Evolutionary conservation across 1,140 invertebrate genomes (phyloP), one percentile per base, ranked within the genome.

Genomic region (Euura saliciscinereae): DNA sequence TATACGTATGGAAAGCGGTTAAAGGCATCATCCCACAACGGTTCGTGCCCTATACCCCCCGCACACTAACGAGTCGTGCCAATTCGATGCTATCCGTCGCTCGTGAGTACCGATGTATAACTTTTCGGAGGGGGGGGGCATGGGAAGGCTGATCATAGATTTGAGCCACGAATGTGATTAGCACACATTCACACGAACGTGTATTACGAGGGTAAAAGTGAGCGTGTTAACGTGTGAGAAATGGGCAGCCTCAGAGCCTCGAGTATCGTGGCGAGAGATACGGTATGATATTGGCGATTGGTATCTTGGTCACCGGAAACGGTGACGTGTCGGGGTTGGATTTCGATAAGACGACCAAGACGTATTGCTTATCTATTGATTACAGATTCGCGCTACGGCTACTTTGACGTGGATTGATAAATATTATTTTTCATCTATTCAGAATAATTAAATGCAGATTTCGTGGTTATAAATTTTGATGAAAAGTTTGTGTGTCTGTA

Each of bases 81-180:
- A 59, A 59, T 59, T 59, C 51, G 51, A 59, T 28, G 28, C 28
- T 28, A 28, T 28, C 28, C 28, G 28, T 28, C 28, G 28, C 51
- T n/a, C 51, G 51, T n/a, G 2, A 6, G 10, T 11, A n/a, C 51
- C 10, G 13, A 59, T 6, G 51, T 59, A 59, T 59, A 59, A 59
- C 51, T 59, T 28, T 28, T 28, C 28, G 28, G 28, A 28, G 28
- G 28, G 28, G 51, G 13, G 51, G 51, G 13, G 5, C 13, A 59
- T 59, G 10, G 13, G 51, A 59, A n/a, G 51, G 51, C 51, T 59
- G 51, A 59, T 59, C 51, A 59, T 59, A 59, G 51, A 59, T 59
- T 59, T 59, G 51, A 59, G 13, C 51, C 51, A 59, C 51, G 51
- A 59, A 59, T 59, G 51, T 59, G 51, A 59, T 59, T 59, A 59